Percentiles rank a stretch among this genome's conserved stretches.
Conservation (phyloP, 1,140 invertebrate species). For the Drosophila burlai region DNA sequence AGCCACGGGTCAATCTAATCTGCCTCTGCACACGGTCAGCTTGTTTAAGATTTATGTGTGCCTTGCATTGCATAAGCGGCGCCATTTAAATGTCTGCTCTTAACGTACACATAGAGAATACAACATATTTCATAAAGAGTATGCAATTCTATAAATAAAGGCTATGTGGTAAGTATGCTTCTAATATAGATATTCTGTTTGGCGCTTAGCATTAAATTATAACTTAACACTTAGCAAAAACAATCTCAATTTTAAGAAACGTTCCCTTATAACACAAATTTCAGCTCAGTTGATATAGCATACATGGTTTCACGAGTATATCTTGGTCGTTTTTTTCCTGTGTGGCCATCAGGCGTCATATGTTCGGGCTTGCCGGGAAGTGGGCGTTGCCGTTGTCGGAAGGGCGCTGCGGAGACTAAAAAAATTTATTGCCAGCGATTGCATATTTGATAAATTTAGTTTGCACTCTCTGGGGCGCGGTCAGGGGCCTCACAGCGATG, state of each 20-base stretch:
- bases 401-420: constrained; percentile 4
- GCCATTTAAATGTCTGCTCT: constrained; percentile 70
- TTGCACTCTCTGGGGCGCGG: constrained; percentile 58
- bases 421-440: constrained; percentile 75
- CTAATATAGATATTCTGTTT: not conserved
- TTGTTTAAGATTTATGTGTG: constrained; percentile 69
- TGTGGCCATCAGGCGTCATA: constrained; percentile 42
- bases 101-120: constrained; percentile 1
- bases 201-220: not conserved
- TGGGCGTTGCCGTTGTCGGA: constrained; percentile 21
- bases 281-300: not conserved
- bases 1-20: constrained; percentile 58
- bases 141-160: not conserved
- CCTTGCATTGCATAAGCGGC: constrained; percentile 73
- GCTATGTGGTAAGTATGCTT: not conserved
- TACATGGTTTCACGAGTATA: too few species aligned
- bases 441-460: constrained; percentile 78
- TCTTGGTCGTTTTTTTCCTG: not conserved
- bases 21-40: constrained; percentile 56
- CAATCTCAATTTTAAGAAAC: not conserved
- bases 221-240: too few species aligned
- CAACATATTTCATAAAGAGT: not conserved
- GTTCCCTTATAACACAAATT: too few species aligned
- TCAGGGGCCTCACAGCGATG: constrained; percentile 14
- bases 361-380: constrained; percentile 40